A percentile compares a stretch with the other conserved stretches of the same genome.
These are phyloP conservation scores for Malachius bipustulatus DNA, from an alignment of 2,888 invertebrate genomes.

Conservation along the genomic window DNA sequence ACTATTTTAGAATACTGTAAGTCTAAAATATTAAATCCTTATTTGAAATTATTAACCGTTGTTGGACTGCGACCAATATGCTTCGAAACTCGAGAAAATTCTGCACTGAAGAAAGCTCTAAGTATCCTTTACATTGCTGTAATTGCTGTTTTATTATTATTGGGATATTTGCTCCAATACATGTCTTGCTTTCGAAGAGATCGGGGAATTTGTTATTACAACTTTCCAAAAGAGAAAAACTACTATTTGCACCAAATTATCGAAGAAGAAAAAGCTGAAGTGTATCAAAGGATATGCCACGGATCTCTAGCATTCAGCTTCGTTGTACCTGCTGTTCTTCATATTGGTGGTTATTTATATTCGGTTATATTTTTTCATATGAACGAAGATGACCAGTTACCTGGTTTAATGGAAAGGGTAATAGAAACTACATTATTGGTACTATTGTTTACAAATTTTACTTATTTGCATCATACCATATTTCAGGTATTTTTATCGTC, in stretches of 20 bases:
- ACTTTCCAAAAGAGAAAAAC: too few relatives aligned
- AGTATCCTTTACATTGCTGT: conserved; percentile 57
- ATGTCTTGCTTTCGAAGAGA: conserved; percentile 66
- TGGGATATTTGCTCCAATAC: conserved; percentile 67
- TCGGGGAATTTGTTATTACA: conserved; percentile 56
- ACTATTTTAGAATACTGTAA: conserved; percentile 73
- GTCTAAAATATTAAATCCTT: conserved; percentile 67
- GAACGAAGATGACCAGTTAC: conserved; percentile 70
- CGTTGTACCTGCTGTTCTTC: conserved; percentile 58
- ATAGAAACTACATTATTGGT: too few relatives aligned
- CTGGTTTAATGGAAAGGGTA: conserved; percentile 72
- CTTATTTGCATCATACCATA: conserved; percentile 9
- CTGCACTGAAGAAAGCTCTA: conserved; percentile 46
- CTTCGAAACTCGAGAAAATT: conserved; percentile 48
- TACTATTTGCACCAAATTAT: not conserved
- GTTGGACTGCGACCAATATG: conserved; percentile 63
- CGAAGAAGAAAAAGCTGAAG: conserved; percentile 19
- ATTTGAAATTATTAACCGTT: conserved; percentile 58
- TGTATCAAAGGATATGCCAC: conserved; percentile 52
- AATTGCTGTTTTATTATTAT: conserved; percentile 51
- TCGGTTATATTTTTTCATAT: conserved; percentile 62
- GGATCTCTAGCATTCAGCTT: conserved; percentile 62
- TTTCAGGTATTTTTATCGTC: conserved; percentile 60
- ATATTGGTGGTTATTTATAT: conserved; percentile 60
- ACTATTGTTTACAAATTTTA: too few relatives aligned